Base-by-base conservation (phyloP, 2,797 vertebrate genomes). In the Furcifer pardalis region DNA sequence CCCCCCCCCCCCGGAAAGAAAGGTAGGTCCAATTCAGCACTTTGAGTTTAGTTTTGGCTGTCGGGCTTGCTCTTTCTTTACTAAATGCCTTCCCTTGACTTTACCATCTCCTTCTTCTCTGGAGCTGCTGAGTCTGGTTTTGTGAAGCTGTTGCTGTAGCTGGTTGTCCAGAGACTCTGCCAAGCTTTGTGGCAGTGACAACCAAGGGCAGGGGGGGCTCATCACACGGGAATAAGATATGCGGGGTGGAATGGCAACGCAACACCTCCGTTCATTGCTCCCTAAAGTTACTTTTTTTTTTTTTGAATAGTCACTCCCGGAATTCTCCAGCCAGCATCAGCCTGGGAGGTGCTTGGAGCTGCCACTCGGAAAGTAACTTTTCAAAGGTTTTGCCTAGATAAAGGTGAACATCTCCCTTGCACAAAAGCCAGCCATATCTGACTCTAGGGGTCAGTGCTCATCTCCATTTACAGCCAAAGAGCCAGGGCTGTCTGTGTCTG, bases 11-110 rank as follows among this genome's bases (percentile, higher is more conserved):
- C 10, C 2, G 4, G 32, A 84, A 72, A 2, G 25, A 9, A 65
- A 84, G 83, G 76, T 84, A 84, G 72, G 76, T 71, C 56, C 15
- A 60, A 21, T 42, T n/a, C 35, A 32, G 9, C 30, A 25, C 7
- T 59, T 66, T n/a, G n/a, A 4, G 21, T 56, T 44, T 30, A 60
- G 30, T 46, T 7, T 52, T 32, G 15, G 7, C n/a, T 21, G 3
- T 79, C 19, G 32, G 65, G 40, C 6, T 42, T 30, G 25, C 49
- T 40, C 32, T 35, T n/a, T 32, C 21, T 5, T 12, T 69, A 5
- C 17, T 30, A 52, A 12, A 21, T 13, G 13, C 30, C 9, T 35
- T 42, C 9, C 9, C 2, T 60, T 69, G 30, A 35, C 13, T 25
- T 25, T 75, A 37, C 10, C 2, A 5, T 23, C 6, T n/a, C 27